A percentile compares a stretch with the other conserved stretches of the same genome.
Conservation (phyloP, 2,113 vertebrate species). For the Haplochromis vanheusdeni region DNA sequence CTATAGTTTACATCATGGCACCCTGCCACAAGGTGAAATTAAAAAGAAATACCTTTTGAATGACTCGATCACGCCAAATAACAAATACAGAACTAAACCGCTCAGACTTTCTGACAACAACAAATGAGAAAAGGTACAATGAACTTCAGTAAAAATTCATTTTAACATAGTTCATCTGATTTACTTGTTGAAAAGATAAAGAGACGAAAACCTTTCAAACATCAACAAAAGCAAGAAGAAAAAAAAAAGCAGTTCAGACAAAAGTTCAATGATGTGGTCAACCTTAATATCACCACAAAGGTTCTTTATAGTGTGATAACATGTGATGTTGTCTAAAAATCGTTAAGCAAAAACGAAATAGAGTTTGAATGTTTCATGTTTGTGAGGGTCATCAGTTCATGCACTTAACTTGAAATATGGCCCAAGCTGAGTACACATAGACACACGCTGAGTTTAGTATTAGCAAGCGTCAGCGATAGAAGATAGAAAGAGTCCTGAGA, state of each 20-base stretch:
- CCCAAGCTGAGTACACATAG: background rate
- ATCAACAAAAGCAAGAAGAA: background rate
- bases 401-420: background rate
- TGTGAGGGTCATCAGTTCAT: background rate
- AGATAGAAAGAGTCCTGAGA: background rate
- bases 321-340: background rate
- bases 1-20: background rate
- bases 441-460: background rate
- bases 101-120: background rate
- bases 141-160: background rate
- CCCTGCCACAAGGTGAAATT: background rate
- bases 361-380: background rate
- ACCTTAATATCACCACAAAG: background rate
- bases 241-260: fast-evolving
- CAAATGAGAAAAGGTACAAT: background rate
- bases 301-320: background rate
- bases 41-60: background rate
- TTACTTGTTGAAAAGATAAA: background rate
- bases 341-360: fast-evolving
- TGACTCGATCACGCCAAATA: background rate
- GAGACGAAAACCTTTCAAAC: background rate
- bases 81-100: background rate
- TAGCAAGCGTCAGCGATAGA: background rate
- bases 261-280: background rate
- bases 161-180: background rate